Conservation (phyloP, 2,888 invertebrate genomes). For the Dorcus hopei region DNA sequence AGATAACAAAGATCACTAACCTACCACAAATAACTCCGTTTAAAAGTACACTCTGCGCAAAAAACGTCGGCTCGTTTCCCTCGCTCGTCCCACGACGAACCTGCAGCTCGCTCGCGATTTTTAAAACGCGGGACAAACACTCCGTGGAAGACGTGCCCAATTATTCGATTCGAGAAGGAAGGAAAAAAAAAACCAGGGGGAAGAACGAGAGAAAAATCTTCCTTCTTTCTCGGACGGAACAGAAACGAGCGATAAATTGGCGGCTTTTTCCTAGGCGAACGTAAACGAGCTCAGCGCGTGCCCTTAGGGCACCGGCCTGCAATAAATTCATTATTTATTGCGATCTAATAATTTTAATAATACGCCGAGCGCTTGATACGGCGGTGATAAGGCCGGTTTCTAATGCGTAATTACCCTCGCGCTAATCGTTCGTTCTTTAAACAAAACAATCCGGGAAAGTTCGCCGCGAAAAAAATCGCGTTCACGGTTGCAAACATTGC, state of each 20-base stretch:
- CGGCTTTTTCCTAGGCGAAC: background rate
- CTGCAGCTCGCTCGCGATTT: too few species aligned
- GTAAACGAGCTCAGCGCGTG: slow-evolving; percentile 4
- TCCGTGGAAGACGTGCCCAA: too few species aligned
- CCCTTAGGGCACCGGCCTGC: background rate
- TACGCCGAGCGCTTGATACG: slow-evolving; percentile 1
- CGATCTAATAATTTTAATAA: slow-evolving; percentile 13
- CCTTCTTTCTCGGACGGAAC: too few species aligned
- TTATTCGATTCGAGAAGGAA: too few species aligned
- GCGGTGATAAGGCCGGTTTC: background rate
- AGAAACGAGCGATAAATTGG: too few species aligned
- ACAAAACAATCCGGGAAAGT: too few species aligned
- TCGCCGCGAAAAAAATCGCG: too few species aligned
- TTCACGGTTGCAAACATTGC: too few species aligned
- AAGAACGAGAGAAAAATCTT: too few species aligned
- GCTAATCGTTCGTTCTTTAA: background rate
- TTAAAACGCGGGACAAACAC: too few species aligned
- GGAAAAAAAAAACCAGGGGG: too few species aligned
- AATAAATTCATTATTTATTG: slow-evolving; percentile 8
- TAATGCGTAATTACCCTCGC: background rate
- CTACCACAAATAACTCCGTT: slow-evolving; percentile 30
- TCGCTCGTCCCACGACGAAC: background rate
- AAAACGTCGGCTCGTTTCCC: slow-evolving; percentile 11
- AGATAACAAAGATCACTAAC: slow-evolving; percentile 30
- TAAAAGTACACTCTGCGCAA: slow-evolving; percentile 21